phyloP scores from a whole-genome alignment of 35 echinoderm and acorn worm species.

The Anneissia japonica region DNA sequence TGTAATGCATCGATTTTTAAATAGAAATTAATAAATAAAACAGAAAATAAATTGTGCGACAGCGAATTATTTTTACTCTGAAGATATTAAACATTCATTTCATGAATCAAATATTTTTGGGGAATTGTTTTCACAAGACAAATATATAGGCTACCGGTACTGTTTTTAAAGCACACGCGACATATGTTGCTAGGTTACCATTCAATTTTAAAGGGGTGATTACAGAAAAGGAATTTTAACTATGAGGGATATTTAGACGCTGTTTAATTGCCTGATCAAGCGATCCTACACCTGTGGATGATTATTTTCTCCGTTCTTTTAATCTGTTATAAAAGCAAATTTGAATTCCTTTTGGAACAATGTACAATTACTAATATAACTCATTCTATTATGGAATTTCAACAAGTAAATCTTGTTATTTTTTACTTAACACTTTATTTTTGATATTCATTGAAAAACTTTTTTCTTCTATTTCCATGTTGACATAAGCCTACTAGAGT shows the following conservation, averaged over 20 bases:
- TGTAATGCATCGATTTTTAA: no score
- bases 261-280: neutral
- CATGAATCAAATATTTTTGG: no score
- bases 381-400: neutral
- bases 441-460: no score
- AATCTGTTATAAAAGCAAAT: neutral
- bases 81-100: no score
- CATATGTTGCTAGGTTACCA: neutral
- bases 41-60: no score
- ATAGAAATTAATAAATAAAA: no score
- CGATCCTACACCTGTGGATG: neutral
- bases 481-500: no score
- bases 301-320: neutral
- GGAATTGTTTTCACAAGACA: no score
- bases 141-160: no score
- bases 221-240: neutral
- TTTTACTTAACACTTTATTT: no score
- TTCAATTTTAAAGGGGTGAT: neutral
- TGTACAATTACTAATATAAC: neutral
- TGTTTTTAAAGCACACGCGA: neutral
- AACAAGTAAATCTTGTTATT: neutral
- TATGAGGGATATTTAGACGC: neutral
- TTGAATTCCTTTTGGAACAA: neutral
- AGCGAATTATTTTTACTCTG: no score
- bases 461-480: no score